These are phyloP conservation scores for Manacus vitellinus DNA, from an alignment of 2,113 vertebrate species.

Conservation along the genomic window DNA sequence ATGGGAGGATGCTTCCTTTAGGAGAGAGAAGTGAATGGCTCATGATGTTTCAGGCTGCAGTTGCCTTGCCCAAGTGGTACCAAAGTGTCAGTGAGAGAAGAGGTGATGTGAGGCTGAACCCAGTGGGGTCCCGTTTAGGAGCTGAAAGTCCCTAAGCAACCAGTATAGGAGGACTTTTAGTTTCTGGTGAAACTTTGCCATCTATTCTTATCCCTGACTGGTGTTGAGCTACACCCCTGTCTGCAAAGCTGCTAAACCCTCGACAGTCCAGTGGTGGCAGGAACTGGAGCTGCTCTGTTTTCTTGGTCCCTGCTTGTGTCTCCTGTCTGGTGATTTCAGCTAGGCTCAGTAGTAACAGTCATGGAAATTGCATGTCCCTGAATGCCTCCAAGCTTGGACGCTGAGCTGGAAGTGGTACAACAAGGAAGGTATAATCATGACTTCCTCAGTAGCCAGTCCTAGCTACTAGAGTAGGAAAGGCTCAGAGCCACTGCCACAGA, in stretches of 20 bases:
- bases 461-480: background rate
- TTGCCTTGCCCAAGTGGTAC: background rate
- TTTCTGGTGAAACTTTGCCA: background rate
- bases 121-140: background rate
- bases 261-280: background rate
- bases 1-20: background rate
- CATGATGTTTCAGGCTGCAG: background rate
- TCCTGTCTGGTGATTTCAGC: slow-evolving; percentile 27
- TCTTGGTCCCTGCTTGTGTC: background rate
- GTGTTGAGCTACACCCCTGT: background rate
- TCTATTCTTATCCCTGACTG: background rate
- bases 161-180: background rate
- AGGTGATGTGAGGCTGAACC: background rate
- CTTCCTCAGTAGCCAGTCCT: slow-evolving; percentile 14
- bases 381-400: slow-evolving; percentile 36
- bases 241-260: slow-evolving; percentile 14
- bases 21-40: background rate
- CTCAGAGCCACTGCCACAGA: background rate
- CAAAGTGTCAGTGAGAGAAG: background rate
- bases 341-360: background rate
- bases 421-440: slow-evolving; percentile 36
- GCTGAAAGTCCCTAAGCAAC: background rate
- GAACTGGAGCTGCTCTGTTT: slow-evolving; percentile 27
- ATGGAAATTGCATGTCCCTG: slow-evolving; percentile 33
- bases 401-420: slow-evolving; percentile 11